Percentiles rank a stretch among this genome's conserved stretches.
Evolutionary conservation across 2,797 vertebrate species (phyloP).

Genomic region (Prionace glauca): DNA sequence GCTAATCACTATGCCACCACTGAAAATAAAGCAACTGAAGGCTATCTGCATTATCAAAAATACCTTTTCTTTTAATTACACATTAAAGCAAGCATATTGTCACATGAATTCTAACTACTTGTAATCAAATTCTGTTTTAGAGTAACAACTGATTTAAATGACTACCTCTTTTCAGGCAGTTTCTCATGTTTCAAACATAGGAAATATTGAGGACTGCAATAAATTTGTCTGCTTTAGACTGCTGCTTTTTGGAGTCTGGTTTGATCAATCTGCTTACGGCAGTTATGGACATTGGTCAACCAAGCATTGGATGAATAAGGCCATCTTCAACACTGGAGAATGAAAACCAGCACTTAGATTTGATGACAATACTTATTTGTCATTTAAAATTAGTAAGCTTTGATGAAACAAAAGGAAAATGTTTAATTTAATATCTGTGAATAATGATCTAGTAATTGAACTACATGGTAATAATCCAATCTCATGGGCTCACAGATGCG

Average conservation of each 20-base stretch:
- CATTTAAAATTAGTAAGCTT: neutral
- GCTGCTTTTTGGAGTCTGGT: neutral
- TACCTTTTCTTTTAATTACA: neutral
- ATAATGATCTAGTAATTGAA: slow-evolving; percentile 2
- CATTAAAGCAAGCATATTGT: neutral
- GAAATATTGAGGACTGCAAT: neutral
- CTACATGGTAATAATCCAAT: slow-evolving; percentile 10
- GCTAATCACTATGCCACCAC: too few species aligned
- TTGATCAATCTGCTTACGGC: neutral
- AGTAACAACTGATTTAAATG: neutral
- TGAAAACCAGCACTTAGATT: neutral
- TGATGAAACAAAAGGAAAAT: neutral
- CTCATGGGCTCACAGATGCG: neutral
- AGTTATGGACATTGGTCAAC: neutral
- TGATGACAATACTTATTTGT: neutral
- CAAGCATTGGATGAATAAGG: neutral
- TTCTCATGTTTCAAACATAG: neutral
- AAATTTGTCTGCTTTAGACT: neutral
- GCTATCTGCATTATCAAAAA: neutral
- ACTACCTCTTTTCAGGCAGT: neutral
- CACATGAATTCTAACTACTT: neutral
- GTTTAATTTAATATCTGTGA: neutral
- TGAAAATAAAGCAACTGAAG: neutral
- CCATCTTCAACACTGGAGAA: neutral
- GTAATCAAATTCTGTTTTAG: neutral